phyloP scores from a whole-genome alignment of 2,888 invertebrate genomes.

The Xestia sexstrigata region DNA sequence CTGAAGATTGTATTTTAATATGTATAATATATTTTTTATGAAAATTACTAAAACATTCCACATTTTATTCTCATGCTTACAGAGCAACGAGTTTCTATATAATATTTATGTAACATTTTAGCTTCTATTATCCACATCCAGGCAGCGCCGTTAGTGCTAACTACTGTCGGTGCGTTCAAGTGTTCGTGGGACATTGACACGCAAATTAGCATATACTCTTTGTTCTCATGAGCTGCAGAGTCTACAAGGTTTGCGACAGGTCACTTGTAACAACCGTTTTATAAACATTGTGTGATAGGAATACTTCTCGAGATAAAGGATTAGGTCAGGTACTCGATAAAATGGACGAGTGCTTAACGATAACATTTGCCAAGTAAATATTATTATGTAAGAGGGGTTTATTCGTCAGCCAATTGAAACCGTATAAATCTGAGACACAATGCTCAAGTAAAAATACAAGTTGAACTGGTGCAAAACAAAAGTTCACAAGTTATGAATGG shows the following conservation, averaged over 20 bases:
- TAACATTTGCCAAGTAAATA: slow-evolving; percentile 7
- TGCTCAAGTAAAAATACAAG: slow-evolving; percentile 8
- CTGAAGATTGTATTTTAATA: slow-evolving; percentile 4
- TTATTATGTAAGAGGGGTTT: neutral
- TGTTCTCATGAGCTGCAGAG: slow-evolving; percentile 73
- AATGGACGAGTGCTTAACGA: slow-evolving; percentile 8
- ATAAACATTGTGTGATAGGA: neutral
- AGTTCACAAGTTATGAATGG: slow-evolving; percentile 39
- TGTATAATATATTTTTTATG: slow-evolving; percentile 1
- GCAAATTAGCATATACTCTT: slow-evolving; percentile 78
- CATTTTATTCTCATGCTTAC: slow-evolving; percentile 37
- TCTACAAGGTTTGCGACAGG: slow-evolving; percentile 80
- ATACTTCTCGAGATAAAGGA: slow-evolving; percentile 22
- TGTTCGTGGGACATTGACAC: slow-evolving; percentile 82
- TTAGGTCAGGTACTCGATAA: slow-evolving; percentile 30
- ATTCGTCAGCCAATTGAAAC: slow-evolving; percentile 17
- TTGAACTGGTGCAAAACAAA: slow-evolving; percentile 39
- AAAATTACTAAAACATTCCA: slow-evolving; percentile 10
- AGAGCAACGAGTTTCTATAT: slow-evolving; percentile 29
- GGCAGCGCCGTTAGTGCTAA: slow-evolving; percentile 79
- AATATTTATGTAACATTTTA: slow-evolving; percentile 47
- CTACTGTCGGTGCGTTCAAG: slow-evolving; percentile 83
- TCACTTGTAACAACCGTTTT: slow-evolving; percentile 39
- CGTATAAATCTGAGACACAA: slow-evolving; percentile 1
- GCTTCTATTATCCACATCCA: slow-evolving; percentile 80